Evolutionary conservation across 37 sponge, comb jelly and placozoan genomes (phyloP), one percentile per base, ranked within the genome.

Genomic region (Aphrocallistes beatrix): DNA sequence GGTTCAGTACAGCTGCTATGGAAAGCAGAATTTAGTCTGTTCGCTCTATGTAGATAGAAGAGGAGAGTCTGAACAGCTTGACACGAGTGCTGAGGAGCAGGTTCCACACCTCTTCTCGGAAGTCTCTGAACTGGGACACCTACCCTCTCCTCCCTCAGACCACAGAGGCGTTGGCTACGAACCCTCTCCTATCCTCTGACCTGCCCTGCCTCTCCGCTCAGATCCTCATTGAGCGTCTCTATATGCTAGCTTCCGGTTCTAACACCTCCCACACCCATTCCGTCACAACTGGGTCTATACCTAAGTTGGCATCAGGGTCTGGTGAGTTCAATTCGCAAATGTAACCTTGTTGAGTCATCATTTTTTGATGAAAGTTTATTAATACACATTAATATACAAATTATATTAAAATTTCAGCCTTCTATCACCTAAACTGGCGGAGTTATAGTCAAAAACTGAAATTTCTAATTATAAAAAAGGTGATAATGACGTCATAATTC

Each of bases 11-110:
- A n/a, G n/a, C n/a, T n/a, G n/a, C n/a, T n/a, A n/a, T n/a, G n/a
- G n/a, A n/a, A n/a, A n/a, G n/a, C n/a, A n/a, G n/a, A n/a, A n/a
- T n/a, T n/a, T n/a, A n/a, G n/a, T n/a, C n/a, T n/a, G n/a, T n/a
- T n/a, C n/a, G n/a, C n/a, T n/a, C n/a, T n/a, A n/a, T 60, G 6
- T 60, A 60, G 75, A 28, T 60, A 60, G 75, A 60, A 60, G 75
- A 60, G 34, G 75, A 60, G 75, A 60, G 17, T 3, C 34, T 60
- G 75, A 60, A 60, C 34, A 60, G 75, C 34, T 25, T 60, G 8
- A 60, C 75, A 13, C 25, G 75, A 30, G 75, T 30, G 3, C n/a
- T 60, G 28, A 60, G n/a, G 75, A 32, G 75, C 75, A 60, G 75
- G n/a, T 60, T 60, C 75, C 75, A 60, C 34, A 32, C 75, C n/a